Evolutionary conservation across 2,113 vertebrate species (phyloP), one percentile per base, ranked within the genome.

Genomic region (Sebastes schlegelii): DNA sequence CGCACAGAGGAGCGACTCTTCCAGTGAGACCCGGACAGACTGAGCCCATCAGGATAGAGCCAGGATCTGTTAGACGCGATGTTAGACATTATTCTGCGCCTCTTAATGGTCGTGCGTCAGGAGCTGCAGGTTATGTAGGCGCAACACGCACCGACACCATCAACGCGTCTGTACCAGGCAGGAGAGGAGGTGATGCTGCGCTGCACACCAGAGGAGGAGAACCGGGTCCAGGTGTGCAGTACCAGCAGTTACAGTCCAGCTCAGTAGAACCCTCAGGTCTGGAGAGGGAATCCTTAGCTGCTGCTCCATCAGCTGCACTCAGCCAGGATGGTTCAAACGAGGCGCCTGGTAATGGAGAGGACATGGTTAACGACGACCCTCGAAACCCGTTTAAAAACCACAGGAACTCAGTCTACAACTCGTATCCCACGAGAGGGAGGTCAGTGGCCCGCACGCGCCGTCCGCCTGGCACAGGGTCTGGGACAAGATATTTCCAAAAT

Each of bases 401-500:
- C 86, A 82, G 93, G 76, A 97, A 97, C 75, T 94, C 92, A 1
- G 85, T 96, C 49, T 95, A 96, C 79, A 96, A 96, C 86, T 19
- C 87, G 14, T 91, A 95, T 79, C 93, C 95, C 1, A 51, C 87
- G 3, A 83, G 83, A 74, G 86, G 91, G 8, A 89, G 94, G 19
- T 6, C 92, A 40, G 77, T 1, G 34, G 57, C 83, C 6, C 93
- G 89, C 19, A 54, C 91, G 7, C 93, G 74, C 14, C 89, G 89
- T 65, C 93, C 93, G 1, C 94, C 94, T 13, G 91, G 92, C 60
- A 81, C 94, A 4, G 96, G 96, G 1, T 87, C 94, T 14, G 96
- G 95, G 40, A 96, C 95, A 16, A 89, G 93, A 67, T 95, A 93
- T 84, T 96, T 96, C 82, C 96, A 96, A 49, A 94, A 96, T 16